These are phyloP conservation scores for Hybognathus amarus DNA, from an alignment of 2,797 vertebrate genomes.

Conservation along the genomic window DNA sequence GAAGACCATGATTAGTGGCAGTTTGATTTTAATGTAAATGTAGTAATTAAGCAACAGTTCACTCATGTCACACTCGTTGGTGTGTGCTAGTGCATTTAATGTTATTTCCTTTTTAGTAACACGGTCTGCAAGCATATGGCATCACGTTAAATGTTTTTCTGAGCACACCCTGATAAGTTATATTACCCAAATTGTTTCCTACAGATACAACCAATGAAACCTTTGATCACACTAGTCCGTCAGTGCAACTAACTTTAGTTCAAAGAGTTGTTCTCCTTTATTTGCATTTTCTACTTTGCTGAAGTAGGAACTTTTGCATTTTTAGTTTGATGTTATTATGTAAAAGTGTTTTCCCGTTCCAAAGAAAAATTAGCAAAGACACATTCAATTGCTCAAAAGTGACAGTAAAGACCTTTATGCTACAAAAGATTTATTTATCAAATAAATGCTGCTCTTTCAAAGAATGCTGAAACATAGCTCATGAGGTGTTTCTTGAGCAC, in stretches of 20 bases:
- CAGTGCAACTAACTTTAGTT: conserved; percentile 5
- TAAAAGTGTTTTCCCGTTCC: neutral
- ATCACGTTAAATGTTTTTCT: conserved; percentile 14
- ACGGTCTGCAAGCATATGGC: neutral
- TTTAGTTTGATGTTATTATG: neutral
- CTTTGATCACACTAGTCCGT: neutral
- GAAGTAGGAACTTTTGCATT: neutral
- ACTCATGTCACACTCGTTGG: conserved; percentile 11
- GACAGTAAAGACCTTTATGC: neutral
- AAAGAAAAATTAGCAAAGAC: neutral
- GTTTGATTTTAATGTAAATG: conserved; percentile 48
- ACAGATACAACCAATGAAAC: neutral
- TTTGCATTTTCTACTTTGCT: neutral
- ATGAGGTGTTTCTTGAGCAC: neutral
- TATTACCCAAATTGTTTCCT: conserved; percentile 16
- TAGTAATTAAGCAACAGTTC: conserved; percentile 44
- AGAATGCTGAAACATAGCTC: neutral
- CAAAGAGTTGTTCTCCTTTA: conserved; percentile 7
- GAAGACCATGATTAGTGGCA: conserved; percentile 11
- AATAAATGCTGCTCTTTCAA: neutral
- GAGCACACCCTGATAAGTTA: conserved; percentile 31
- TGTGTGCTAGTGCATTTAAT: neutral
- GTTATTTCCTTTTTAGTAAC: conserved; percentile 6
- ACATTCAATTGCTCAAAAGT: neutral
- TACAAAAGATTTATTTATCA: neutral